phyloP scores from a whole-genome alignment of 2,888 invertebrate genomes.

The Plusia festucae region DNA sequence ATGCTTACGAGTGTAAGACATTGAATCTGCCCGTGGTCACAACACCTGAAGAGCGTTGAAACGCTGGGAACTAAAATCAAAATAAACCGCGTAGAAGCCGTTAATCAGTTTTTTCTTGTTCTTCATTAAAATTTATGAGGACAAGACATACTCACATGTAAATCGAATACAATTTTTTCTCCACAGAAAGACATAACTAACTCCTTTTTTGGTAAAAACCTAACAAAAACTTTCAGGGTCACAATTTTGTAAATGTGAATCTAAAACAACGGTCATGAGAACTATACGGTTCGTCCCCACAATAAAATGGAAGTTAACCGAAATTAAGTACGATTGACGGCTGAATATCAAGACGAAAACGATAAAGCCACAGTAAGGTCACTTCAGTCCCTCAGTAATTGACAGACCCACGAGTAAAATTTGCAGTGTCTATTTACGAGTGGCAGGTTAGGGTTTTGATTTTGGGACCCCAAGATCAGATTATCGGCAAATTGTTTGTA shows the following conservation, averaged over 20 bases:
- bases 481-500: conserved; percentile 49
- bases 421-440: conserved; percentile 41
- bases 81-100: too few species aligned
- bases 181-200: too few species aligned
- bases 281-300: conserved; percentile 25
- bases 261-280: conserved; percentile 15
- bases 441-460: conserved; percentile 51
- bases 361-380: conserved; percentile 46
- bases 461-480: conserved; percentile 44
- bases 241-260: too few species aligned
- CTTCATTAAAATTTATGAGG: too few species aligned
- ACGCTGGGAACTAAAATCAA: too few species aligned
- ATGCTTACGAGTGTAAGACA: too few species aligned
- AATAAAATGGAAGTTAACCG: conserved; percentile 46
- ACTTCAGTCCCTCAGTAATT: conserved; percentile 40
- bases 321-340: conserved; percentile 55
- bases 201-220: too few species aligned
- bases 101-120: too few species aligned
- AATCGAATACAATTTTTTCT: too few species aligned
- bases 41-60: too few species aligned
- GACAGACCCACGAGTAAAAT: conserved; percentile 39
- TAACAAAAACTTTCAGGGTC: neutral
- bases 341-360: conserved; percentile 49
- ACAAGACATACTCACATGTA: too few species aligned
- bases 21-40: too few species aligned